Conservation (phyloP, 2,797 vertebrate genomes). For the Coregonus suidteri region DNA sequence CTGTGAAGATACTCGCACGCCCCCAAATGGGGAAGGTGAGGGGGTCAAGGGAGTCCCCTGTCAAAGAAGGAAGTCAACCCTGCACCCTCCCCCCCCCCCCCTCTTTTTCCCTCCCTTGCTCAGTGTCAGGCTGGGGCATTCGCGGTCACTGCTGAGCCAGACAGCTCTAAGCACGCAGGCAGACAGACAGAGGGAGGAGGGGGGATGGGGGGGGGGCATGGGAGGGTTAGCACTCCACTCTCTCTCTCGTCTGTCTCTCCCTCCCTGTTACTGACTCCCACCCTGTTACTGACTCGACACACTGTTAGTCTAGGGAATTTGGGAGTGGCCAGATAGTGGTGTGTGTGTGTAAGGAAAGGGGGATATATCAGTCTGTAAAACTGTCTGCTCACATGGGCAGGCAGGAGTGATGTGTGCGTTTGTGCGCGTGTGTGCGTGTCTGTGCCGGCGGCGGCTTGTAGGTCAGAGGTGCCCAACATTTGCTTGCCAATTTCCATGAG, state of each 20-base stretch:
- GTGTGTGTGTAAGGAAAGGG: constrained; percentile 27
- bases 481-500: constrained; percentile 74
- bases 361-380: constrained; percentile 14
- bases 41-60: constrained; percentile 25
- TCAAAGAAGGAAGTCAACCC: constrained; percentile 5
- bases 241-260: neutral
- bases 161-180: constrained; percentile 46
- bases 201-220: no score
- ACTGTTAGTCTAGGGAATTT: constrained; percentile 40
- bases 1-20: constrained; percentile 22
- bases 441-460: neutral
- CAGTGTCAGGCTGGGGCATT: constrained; percentile 20
- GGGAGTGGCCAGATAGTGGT: constrained; percentile 52
- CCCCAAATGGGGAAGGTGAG: constrained; percentile 34
- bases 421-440: neutral
- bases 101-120: constrained; percentile 12
- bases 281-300: constrained; percentile 20
- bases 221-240: constrained; percentile 7
- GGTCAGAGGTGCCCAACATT: constrained; percentile 58
- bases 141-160: constrained; percentile 41
- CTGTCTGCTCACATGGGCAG: constrained; percentile 15
- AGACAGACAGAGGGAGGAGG: constrained; percentile 18
- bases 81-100: constrained; percentile 16
- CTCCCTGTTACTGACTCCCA: neutral
- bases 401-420: neutral